Conservation (phyloP, 1,140 invertebrate species). For the Antheraea pernyi region DNA sequence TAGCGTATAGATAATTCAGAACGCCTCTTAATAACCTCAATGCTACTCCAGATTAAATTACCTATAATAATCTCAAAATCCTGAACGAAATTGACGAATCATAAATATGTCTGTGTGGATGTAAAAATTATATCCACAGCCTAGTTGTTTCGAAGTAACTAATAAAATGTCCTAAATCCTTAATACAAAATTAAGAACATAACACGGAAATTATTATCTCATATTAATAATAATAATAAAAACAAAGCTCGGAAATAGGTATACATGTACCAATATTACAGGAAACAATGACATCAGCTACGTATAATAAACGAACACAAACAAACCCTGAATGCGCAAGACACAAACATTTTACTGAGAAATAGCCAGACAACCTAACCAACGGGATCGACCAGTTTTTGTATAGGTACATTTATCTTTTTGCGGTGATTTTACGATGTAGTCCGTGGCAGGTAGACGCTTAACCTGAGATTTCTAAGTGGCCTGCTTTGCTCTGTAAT, state of each 20-base stretch:
- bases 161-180: too few relatives aligned
- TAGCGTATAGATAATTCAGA: too few relatives aligned
- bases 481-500: neutral
- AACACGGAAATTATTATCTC: too few relatives aligned
- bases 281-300: slow-evolving; percentile 8
- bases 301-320: slow-evolving; percentile 1
- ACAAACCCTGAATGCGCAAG: slow-evolving; percentile 10
- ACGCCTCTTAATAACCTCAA: too few relatives aligned
- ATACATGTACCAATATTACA: neutral
- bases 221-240: neutral
- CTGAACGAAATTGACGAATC: too few relatives aligned
- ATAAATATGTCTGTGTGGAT: too few relatives aligned
- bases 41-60: too few relatives aligned
- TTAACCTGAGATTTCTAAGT: slow-evolving; percentile 3
- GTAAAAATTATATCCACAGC: too few relatives aligned
- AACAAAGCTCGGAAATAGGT: neutral
- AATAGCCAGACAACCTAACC: slow-evolving; percentile 3
- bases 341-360: slow-evolving; percentile 12
- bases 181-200: too few relatives aligned
- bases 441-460: slow-evolving; percentile 8
- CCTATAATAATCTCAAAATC: too few relatives aligned
- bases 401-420: slow-evolving; percentile 6
- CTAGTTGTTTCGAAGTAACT: too few relatives aligned
- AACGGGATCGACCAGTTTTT: slow-evolving; percentile 18
- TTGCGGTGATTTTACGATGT: slow-evolving; percentile 13